Evolutionary conservation across 2,888 invertebrate genomes (phyloP).

Genomic region (Stratiomys singularior): DNA sequence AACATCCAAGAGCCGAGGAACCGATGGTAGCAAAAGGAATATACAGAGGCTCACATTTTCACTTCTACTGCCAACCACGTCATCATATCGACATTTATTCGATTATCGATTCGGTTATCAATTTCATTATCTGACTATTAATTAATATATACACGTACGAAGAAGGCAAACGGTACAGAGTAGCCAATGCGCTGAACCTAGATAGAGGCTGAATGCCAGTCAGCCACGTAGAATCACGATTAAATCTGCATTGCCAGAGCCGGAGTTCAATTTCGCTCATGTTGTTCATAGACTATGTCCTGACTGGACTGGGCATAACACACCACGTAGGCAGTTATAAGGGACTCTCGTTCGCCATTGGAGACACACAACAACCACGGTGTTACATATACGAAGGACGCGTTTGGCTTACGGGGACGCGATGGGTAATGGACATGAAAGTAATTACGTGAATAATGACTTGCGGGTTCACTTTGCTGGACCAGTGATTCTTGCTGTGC

Average conservation of each 20-base stretch:
- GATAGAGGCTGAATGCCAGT: background rate
- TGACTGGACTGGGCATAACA: background rate
- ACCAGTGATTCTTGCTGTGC: conserved; percentile 24
- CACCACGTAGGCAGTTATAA: no score
- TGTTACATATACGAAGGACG: background rate
- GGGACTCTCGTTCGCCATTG: no score
- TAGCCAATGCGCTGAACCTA: background rate
- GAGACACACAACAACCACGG: background rate
- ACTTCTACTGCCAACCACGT: conserved; percentile 14
- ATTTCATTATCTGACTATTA: conserved; percentile 42
- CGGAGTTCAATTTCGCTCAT: background rate
- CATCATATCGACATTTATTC: conserved; percentile 41
- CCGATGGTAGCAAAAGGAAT: background rate
- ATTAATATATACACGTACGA: conserved; percentile 19
- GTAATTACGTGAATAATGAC: conserved; percentile 41
- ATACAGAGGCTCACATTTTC: background rate
- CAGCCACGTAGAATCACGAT: conserved; percentile 4
- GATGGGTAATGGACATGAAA: conserved; percentile 13
- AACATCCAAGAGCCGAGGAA: background rate
- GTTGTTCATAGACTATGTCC: background rate
- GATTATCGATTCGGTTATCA: conserved; percentile 41
- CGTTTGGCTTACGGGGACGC: background rate
- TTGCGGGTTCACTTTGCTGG: conserved; percentile 29
- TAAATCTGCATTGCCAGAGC: conserved; percentile 22
- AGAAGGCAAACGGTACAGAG: background rate